Evolutionary conservation across 2,797 vertebrate genomes (phyloP), one percentile per base, ranked within the genome.

Genomic region (Picus viridis): DNA sequence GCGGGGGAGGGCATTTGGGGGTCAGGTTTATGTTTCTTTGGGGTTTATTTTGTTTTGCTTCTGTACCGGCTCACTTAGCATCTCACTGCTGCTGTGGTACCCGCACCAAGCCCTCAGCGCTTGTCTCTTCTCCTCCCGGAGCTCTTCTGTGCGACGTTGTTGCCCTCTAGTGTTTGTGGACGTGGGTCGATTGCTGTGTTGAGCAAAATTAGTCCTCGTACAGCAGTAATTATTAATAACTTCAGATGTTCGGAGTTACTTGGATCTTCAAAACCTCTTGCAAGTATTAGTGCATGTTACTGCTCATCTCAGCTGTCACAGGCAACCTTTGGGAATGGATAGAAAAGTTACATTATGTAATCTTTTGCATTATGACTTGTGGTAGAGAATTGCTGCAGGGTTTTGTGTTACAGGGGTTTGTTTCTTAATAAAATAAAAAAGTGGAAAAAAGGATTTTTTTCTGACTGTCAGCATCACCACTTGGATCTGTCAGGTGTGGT

Each of bases 141-240:
- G 26, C 58, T 65, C 41, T 78, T 86, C 57, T 10, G 43, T 88
- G 96, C 67, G 92, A 74, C 96, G 34, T 95, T 93, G 96, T 97
- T 97, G 98, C 98, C 98, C 97, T 97, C 98, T 97, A 95, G 97
- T 77, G 97, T 93, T 77, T 79, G 78, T 4, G 45, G 88, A 5
- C 47, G 11, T 53, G 2, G 79, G 11, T 10, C 23, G 81, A 3
- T 67, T 26, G 67, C 73, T 34, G 49, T 41, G 79, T 13, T 15
- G 77, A 22, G 4, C 74, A 49, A 39, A 91, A 68, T 82, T 22
- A 82, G 71, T 16, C 80, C 11, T 74, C 69, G 73, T 67, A 24
- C 57, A 26, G 73, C 73, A 26, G 73, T 41, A 16, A 71, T 73
- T 82, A 27, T 67, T 72, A 12, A 36, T 71, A 74, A 63, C 43